A percentile compares a stretch with the other conserved stretches of the same genome.
These are phyloP conservation scores for Drosophila maculinotata DNA, from an alignment of 2,888 invertebrate genomes.

Conservation along the genomic window DNA sequence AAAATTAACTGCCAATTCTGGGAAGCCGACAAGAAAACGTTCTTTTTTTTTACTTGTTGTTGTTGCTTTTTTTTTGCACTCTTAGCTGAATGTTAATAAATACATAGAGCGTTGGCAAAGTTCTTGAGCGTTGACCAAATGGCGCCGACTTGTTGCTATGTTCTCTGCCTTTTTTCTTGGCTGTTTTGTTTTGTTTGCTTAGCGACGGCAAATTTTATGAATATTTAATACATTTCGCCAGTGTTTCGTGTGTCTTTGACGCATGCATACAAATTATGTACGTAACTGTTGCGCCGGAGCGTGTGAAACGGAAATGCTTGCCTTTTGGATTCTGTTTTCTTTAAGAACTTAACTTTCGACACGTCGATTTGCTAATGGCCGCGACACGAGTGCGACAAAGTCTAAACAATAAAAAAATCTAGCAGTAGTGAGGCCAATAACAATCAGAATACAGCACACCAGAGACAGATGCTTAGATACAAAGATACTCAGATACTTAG, in stretches of 20 bases:
- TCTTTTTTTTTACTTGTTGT: constrained; percentile 8
- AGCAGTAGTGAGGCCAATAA: constrained; percentile 2
- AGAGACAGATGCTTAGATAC: constrained; percentile 9
- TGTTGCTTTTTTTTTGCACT: constrained; percentile 25
- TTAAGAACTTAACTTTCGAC: constrained; percentile 46
- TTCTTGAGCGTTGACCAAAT: constrained; percentile 40
- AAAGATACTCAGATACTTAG: constrained; percentile 12
- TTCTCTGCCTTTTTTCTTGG: constrained; percentile 27
- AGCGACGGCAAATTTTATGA: constrained; percentile 51
- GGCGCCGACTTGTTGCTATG: constrained; percentile 78
- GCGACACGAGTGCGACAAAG: constrained; percentile 12
- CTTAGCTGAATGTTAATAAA: constrained; percentile 72
- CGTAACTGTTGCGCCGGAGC: constrained; percentile 42
- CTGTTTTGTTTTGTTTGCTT: constrained; percentile 32
- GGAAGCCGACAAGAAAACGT: constrained; percentile 57
- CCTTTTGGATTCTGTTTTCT: constrained; percentile 11
- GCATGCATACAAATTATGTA: constrained; percentile 47
- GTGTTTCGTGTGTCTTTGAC: constrained; percentile 36
- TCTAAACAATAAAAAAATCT: too few relatives aligned
- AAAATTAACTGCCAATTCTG: constrained; percentile 80
- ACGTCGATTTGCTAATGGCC: constrained; percentile 24
- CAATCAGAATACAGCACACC: constrained; percentile 2
- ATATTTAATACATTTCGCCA: constrained; percentile 69
- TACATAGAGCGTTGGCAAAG: constrained; percentile 35
- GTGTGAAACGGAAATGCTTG: constrained; percentile 64